These are phyloP conservation scores for Vidua macroura DNA, from an alignment of 2,113 vertebrate species.

Conservation along the genomic window DNA sequence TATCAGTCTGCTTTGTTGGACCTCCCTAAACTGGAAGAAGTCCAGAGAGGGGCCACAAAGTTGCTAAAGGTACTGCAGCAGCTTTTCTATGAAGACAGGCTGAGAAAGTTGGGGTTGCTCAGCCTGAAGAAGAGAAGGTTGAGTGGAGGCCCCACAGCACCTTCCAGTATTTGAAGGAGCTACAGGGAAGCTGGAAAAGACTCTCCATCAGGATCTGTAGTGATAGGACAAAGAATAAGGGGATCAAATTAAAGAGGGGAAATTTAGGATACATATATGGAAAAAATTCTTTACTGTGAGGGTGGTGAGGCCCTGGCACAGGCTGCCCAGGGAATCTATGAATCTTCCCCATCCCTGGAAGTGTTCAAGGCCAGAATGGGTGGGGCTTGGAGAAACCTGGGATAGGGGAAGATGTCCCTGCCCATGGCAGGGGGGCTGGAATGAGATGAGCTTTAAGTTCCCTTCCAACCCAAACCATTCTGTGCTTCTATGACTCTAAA, in stretches of 20 bases:
- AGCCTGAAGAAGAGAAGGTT: neutral
- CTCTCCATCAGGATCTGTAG: neutral
- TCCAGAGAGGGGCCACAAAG: neutral
- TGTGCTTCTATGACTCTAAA: neutral
- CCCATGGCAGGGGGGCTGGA: neutral
- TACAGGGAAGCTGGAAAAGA: neutral
- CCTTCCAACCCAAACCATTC: neutral
- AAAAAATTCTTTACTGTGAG: neutral
- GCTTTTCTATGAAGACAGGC: neutral
- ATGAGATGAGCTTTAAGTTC: neutral
- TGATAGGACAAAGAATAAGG: neutral
- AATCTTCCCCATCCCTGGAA: neutral
- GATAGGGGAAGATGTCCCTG: neutral
- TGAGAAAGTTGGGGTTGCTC: neutral
- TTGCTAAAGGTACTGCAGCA: neutral
- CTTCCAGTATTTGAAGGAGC: neutral
- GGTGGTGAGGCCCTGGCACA: neutral
- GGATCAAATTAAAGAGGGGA: neutral
- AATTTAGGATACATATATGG: neutral
- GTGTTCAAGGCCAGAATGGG: neutral
- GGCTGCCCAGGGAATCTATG: neutral
- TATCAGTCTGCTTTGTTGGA: neutral
- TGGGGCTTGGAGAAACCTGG: neutral
- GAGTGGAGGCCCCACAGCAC: neutral
- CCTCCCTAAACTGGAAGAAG: neutral